Evolutionary conservation across 2,797 vertebrate species (phyloP), one percentile per base, ranked within the genome.

Genomic region (Phaenicophaeus curvirostris): DNA sequence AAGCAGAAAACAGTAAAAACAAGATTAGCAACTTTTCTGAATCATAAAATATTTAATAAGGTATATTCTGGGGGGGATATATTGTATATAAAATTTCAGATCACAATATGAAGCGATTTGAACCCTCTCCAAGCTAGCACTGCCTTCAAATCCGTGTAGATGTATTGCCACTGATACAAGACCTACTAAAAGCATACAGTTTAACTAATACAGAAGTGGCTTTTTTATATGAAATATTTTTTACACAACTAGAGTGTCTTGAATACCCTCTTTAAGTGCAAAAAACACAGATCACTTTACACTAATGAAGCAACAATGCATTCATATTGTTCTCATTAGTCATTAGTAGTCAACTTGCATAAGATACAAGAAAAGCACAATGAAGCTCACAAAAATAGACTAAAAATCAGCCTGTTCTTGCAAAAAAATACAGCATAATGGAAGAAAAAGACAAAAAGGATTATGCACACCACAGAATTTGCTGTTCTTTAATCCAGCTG

Each of bases 11-110:
- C 35, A 96, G 90, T 97, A 95, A 91, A 87, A 96, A 96, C 78
- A 94, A 92, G 92, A 92, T 69, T 92, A 92, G 71, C 85, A 77
- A 63, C 54, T 97, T 67, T 98, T 98, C 98, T 98, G 98, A 99
- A 99, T 99, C 98, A 99, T 98, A 98, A 99, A 99, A 99, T 99
- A 99, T 99, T 99, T 99, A 99, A 99, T 99, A 98, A 97, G 98
- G 98, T 99, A 99, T 99, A 99, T 98, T 99, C 99, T 94, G 96
- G 98, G 98, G 98, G 98, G 98, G 98, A 98, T 99, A 99, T 99
- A 99, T 98, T 98, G 99, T 99, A 99, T 99, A 99, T 99, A 99
- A 99, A 99, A 99, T 99, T 98, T 99, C 98, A 98, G 98, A 98
- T 99, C 99, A 99, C 99, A 99, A 99, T 98, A 99, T 98, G 98